phyloP scores from a whole-genome alignment of 2,113 vertebrate species.

The Triplophysa tibetana region DNA sequence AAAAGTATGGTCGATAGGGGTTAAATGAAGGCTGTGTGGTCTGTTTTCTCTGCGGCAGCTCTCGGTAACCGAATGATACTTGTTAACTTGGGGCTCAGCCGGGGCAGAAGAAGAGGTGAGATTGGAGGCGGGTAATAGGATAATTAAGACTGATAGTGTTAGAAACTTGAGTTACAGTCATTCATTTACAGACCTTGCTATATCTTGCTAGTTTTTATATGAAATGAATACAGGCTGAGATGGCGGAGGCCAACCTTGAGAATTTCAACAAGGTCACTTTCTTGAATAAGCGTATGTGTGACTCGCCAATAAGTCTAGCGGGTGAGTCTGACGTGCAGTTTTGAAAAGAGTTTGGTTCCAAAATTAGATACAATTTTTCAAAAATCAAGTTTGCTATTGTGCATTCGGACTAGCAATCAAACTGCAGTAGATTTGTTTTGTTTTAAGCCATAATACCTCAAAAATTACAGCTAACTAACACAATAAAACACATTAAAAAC shows the following conservation, averaged over 20 bases:
- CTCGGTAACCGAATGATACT: neutral
- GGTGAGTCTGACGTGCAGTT: no score
- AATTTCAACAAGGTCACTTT: neutral
- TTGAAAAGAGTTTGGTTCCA: no score
- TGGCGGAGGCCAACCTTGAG: neutral
- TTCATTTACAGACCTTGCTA: neutral
- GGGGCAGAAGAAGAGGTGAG: neutral
- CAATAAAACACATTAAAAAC: no score
- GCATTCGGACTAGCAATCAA: no score
- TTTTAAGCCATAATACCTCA: no score
- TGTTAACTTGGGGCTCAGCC: neutral
- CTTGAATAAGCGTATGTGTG: neutral
- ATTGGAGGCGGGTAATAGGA: neutral
- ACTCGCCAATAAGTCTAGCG: neutral
- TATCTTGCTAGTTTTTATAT: neutral
- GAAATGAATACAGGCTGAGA: neutral
- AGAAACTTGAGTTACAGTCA: neutral
- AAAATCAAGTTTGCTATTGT: no score
- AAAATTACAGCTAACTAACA: no score
- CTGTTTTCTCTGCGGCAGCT: neutral
- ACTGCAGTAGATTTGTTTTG: no score
- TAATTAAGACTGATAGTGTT: conserved; percentile 21
- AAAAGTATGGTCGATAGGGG: neutral
- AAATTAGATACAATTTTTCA: no score
- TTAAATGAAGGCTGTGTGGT: neutral